Evolutionary conservation across 2,888 invertebrate genomes (phyloP), one percentile per base, ranked within the genome.

Genomic region (Tipula helvola): DNA sequence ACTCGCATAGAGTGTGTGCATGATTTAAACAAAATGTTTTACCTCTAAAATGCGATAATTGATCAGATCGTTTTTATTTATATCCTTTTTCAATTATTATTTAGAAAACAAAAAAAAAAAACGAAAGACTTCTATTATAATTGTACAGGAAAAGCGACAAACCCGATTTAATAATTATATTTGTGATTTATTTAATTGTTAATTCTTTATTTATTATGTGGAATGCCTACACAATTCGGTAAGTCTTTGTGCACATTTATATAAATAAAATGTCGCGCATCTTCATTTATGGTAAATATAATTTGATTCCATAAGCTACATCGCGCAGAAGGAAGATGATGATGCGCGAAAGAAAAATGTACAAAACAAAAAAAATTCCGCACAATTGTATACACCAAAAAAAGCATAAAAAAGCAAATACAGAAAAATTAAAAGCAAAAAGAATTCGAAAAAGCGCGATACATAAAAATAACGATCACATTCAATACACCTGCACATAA

Each of bases 271-370:
- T 71, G 71, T 71, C 71, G 71, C 71, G 71, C 71, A 71, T 71
- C 71, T 71, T 71, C 71, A 28, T 71, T 71, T 71, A 71, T 10
- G 71, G 71, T 28, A 71, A 71, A 71, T 71, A 71, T 71, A 71
- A 71, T 71, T 71, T 71, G 71, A 71, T 71, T 71, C 71, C 71
- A 71, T 71, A 71, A 71, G 71, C 71, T 71, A 71, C 71, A 71
- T 28, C 28, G n/a, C n/a, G n/a, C n/a, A 28, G 28, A 28, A 28
- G 28, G 71, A 71, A 71, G 28, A 71, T 28, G 71, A 71, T 28
- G 71, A 71, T 18, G 18, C 18, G 57, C 57, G 16, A 28, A 28
- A 52, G n/a, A 52, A 16, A 39, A 39, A 39, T 39, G 2, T 28
- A 28, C 39, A 39, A 39, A 39, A 39, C 3, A 39, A n/a, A n/a